These are phyloP conservation scores for Mormyrops attenuatus DNA, from an alignment of 2,797 vertebrate species.

Conservation along the genomic window DNA sequence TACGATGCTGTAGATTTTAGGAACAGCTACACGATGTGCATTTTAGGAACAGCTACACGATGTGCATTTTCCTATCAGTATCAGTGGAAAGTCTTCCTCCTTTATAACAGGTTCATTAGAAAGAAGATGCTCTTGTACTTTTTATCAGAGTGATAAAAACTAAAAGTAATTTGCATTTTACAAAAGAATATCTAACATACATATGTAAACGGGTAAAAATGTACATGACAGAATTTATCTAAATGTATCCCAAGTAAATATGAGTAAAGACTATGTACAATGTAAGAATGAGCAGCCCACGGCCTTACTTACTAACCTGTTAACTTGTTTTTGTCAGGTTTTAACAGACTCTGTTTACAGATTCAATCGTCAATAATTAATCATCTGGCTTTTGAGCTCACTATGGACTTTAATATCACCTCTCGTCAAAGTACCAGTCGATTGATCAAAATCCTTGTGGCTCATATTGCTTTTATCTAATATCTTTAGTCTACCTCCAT, in stretches of 20 bases:
- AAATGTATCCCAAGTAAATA: neutral
- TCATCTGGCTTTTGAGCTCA: neutral
- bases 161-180: neutral
- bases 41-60: neutral
- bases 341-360: neutral
- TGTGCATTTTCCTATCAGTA: neutral
- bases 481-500: neutral
- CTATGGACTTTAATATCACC: neutral
- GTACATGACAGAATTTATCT: neutral
- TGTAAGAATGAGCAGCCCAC: neutral
- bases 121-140: neutral
- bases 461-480: neutral
- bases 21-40: neutral
- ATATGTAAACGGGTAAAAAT: neutral
- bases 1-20: neutral
- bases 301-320: neutral
- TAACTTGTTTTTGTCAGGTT: neutral
- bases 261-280: neutral
- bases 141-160: neutral
- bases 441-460: neutral
- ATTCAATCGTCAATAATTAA: constrained; percentile 5
- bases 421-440: neutral
- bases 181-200: neutral
- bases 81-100: neutral
- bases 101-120: neutral